Evolutionary conservation across 2,113 vertebrate genomes (phyloP), one percentile per base, ranked within the genome.

Genomic region (Channa maculata): DNA sequence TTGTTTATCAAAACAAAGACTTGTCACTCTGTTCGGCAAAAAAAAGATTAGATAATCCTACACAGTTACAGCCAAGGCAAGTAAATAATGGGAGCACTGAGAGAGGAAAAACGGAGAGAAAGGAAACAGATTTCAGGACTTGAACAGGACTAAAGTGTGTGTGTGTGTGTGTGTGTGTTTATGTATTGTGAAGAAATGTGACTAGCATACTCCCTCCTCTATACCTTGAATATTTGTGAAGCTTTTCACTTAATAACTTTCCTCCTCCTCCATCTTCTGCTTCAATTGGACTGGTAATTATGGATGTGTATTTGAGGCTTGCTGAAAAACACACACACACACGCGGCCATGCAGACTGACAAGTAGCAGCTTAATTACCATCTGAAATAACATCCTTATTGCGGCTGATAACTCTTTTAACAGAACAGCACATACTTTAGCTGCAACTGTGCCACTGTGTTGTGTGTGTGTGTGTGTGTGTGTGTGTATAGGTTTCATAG

Each of bases 211-310:
- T 10, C 38, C 53, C 49, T 37, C 39, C 24, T 53, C 53, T 12
- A 44, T 24, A 72, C 71, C 2, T 54, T 14, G 54, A 65, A 86
- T 79, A 78, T 85, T 75, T 75, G 76, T 77, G 46, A 80, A 83
- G 79, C 83, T 78, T 75, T 72, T 55, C 76, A 72, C 54, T 77
- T 86, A 88, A 91, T 87, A 88, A 86, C 80, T 81, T 83, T 77
- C 77, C 80, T 90, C 85, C 79, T 83, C 66, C 67, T 80, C 80
- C 57, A 65, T 92, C 83, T 84, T 86, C 80, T 69, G 49, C 88
- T 83, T 77, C 78, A 86, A 77, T 89, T 88, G 88, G 67, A 83
- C 73, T 80, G 77, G 78, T 93, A 92, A 93, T 92, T 94, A 92
- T 91, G 87, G 80, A 91, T 90, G 71, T 85, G 86, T 4, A 24